phyloP scores from a whole-genome alignment of 2,888 invertebrate genomes.

The Drosophila falleni region DNA sequence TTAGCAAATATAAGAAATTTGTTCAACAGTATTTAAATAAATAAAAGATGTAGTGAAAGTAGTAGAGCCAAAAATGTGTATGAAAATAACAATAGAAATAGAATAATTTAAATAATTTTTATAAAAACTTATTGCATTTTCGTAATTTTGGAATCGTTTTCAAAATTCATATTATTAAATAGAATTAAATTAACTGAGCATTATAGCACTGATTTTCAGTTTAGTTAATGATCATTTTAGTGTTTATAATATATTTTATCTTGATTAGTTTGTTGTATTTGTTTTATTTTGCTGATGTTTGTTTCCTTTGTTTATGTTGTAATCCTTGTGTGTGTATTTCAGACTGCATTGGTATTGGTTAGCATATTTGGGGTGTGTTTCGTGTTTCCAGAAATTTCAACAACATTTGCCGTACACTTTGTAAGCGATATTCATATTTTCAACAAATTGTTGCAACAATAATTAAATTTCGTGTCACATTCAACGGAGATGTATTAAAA shows the following conservation, averaged over 20 bases:
- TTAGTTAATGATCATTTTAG: conserved; percentile 15
- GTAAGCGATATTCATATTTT: conserved; percentile 19
- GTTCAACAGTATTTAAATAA: conserved; percentile 33
- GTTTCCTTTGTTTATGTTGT: conserved; percentile 13
- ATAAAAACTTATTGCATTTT: conserved; percentile 50
- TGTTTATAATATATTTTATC: conserved; percentile 5
- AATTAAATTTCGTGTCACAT: conserved; percentile 27
- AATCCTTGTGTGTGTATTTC: conserved; percentile 50
- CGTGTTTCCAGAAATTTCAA: conserved; percentile 12
- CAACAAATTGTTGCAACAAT: conserved; percentile 23
- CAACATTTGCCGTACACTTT: conserved; percentile 35
- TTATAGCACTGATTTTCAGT: conserved; percentile 21
- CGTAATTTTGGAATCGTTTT: conserved; percentile 28
- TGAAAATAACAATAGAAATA: conserved; percentile 31
- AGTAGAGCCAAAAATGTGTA: conserved; percentile 11
- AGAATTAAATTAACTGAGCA: conserved; percentile 10
- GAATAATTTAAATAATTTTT: conserved; percentile 16
- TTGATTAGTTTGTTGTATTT: conserved; percentile 6
- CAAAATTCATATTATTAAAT: conserved; percentile 2
- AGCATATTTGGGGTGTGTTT: conserved; percentile 27
- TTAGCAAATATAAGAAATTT: conserved; percentile 50
- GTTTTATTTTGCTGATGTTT: not conserved
- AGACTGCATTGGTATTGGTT: conserved; percentile 36
- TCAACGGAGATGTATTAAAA: conserved; percentile 30
- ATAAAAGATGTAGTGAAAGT: not conserved